phyloP scores from a whole-genome alignment of 2,888 invertebrate genomes.

The Pimpla rufipes region DNA sequence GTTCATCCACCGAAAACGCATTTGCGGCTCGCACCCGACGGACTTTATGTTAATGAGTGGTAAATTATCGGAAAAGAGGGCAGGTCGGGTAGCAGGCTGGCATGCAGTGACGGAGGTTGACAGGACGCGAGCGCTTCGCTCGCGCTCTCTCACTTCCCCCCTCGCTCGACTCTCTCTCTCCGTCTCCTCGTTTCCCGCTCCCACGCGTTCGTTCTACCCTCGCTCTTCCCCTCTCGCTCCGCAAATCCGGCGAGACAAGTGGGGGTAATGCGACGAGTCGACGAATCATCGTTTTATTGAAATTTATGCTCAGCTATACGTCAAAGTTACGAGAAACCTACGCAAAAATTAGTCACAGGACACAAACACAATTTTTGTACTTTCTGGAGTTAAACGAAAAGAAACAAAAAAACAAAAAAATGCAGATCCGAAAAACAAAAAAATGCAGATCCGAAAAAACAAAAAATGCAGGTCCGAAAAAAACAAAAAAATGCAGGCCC shows the following conservation, averaged over 20 bases:
- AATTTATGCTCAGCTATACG: too few species aligned
- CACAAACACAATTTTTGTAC: too few species aligned
- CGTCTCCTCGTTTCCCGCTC: constrained; percentile 8
- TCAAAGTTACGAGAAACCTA: too few species aligned
- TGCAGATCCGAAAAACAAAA: not conserved
- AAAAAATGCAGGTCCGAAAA: not conserved
- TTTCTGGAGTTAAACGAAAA: not conserved
- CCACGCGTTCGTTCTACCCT: constrained; percentile 41
- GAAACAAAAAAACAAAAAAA: not conserved
- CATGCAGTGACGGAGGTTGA: constrained; percentile 77
- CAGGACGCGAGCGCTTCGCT: constrained; percentile 71
- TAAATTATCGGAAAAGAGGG: constrained; percentile 84
- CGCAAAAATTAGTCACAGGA: too few species aligned
- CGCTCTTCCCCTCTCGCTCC: constrained; percentile 44
- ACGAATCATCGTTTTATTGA: too few species aligned
- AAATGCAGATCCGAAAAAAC: too few species aligned
- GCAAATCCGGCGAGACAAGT: too few species aligned
- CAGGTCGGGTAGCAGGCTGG: constrained; percentile 78
- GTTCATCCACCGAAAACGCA: not conserved
- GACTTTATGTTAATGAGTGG: constrained; percentile 80
- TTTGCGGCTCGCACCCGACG: not conserved
- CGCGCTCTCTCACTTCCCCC: constrained; percentile 58
- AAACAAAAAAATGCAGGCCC: not conserved
- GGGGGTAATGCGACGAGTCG: too few species aligned
- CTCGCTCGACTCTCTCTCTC: constrained; percentile 25